Evolutionary conservation across 2,113 vertebrate genomes (phyloP), one percentile per base, ranked within the genome.

Genomic region (Bubalus kerabau): DNA sequence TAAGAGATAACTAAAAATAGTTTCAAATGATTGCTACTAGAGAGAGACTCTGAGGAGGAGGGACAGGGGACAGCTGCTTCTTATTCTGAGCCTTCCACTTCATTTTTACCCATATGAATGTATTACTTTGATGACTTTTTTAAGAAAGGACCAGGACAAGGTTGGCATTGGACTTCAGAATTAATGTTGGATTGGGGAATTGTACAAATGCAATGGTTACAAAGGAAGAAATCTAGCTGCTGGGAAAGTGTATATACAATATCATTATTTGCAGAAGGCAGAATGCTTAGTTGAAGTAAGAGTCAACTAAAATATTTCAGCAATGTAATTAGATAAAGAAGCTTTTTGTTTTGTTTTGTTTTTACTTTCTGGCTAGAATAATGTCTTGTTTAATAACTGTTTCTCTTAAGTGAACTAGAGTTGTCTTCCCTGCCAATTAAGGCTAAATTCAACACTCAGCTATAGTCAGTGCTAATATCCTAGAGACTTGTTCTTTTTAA

Each of bases 401-500:
- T 97, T 98, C 60, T 96, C 40, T 87, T 86, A 85, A 82, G 23
- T 86, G 28, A 36, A 64, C 21, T 78, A 93, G 78, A 95, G 94
- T 86, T 94, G 43, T 93, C 67, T 54, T 89, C 52, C 46, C 43
- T 95, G n/a, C 7, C 59, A 91, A 26, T 76, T 91, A 43, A 71
- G 7, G 32, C 59, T 96, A 93, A 94, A 78, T 95, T 88, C 82
- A 50, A 30, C 67, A 76, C 23, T 88, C 8, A 76, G 17, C 40
- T 60, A 4, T n/a, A 74, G 36, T 74, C 67, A 74, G 21, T 40
- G 67, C 59, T 82, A 94, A 82, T 52, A 81, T 30, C 52, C 62
- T 67, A 57, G 32, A 82, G 62, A 43, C 36, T 81, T 92, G 46
- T 2, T 83, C 36, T 89, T 94, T 96, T 90, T 86, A 86, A 95